phyloP scores from a whole-genome alignment of 2,113 vertebrate species.

The Hippoglossus stenolepis region DNA sequence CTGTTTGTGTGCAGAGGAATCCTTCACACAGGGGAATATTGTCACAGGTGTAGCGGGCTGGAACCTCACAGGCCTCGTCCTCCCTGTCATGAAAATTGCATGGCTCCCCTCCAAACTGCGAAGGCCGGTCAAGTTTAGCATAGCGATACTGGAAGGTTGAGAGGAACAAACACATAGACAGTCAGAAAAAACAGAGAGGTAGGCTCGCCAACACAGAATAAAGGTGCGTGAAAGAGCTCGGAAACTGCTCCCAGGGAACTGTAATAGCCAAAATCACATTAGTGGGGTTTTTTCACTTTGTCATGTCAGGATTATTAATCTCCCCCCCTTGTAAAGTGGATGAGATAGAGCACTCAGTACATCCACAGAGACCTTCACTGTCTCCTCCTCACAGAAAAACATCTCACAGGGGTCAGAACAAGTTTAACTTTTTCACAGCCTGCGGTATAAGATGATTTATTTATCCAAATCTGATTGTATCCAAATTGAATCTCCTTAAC shows the following conservation, averaged over 20 bases:
- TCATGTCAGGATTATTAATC: conserved; percentile 74
- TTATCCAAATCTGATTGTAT: no score
- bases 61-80: conserved; percentile 83
- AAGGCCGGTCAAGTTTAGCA: conserved; percentile 82
- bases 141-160: conserved; percentile 86
- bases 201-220: conserved; percentile 8
- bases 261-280: conserved; percentile 64
- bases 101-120: conserved; percentile 88
- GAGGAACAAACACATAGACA: conserved; percentile 27
- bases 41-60: conserved; percentile 80
- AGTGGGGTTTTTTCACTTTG: conserved; percentile 65
- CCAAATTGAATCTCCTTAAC: no score
- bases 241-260: conserved; percentile 43
- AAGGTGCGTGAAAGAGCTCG: conserved; percentile 27
- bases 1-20: conserved; percentile 89
- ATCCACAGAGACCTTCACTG: conserved; percentile 49
- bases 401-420: conserved; percentile 20
- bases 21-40: conserved; percentile 87
- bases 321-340: conserved; percentile 57
- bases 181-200: conserved; percentile 22
- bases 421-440: not conserved
- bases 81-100: conserved; percentile 85
- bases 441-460: no score
- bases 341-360: conserved; percentile 49
- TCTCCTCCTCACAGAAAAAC: conserved; percentile 24